A percentile compares a stretch with the other conserved stretches of the same genome.
phyloP scores from a whole-genome alignment of 2,797 vertebrate genomes.

The Danionella dracula region DNA sequence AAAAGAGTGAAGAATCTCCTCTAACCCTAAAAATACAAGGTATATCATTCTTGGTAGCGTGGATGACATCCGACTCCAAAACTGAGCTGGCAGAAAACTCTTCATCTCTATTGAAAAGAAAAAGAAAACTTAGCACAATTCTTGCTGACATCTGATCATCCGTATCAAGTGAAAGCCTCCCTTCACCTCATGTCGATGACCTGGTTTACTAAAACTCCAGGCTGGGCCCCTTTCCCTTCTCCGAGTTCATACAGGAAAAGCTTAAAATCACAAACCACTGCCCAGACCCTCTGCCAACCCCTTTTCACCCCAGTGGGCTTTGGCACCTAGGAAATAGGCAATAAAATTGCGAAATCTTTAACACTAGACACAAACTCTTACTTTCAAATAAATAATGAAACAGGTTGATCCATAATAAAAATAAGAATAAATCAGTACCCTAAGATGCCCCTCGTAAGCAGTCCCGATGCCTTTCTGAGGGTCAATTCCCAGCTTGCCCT shows the following conservation, averaged over 20 bases:
- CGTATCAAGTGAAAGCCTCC: background rate
- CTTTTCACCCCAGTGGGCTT: slow-evolving; percentile 98
- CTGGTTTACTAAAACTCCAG: slow-evolving; percentile 87
- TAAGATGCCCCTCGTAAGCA: slow-evolving; percentile 90
- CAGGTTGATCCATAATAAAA: background rate
- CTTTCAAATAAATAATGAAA: background rate
- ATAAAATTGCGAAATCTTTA: background rate
- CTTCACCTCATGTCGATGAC: slow-evolving; percentile 98
- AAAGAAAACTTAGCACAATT: background rate
- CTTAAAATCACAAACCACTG: slow-evolving; percentile 96
- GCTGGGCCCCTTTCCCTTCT: slow-evolving; percentile 89
- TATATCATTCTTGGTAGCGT: slow-evolving; percentile 94
- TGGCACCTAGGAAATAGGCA: slow-evolving; percentile 73
- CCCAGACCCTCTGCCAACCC: slow-evolving; percentile 92
- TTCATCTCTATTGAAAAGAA: slow-evolving; percentile 77
- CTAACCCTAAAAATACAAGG: slow-evolving; percentile 97
- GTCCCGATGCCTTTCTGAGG: slow-evolving; percentile 94
- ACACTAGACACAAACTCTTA: background rate
- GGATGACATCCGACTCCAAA: slow-evolving; percentile 96
- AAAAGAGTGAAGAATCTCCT: slow-evolving; percentile 6
- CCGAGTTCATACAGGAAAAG: slow-evolving; percentile 93
- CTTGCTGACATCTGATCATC: background rate
- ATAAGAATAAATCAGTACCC: slow-evolving; percentile 70
- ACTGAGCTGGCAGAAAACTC: slow-evolving; percentile 98
- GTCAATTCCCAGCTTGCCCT: slow-evolving; percentile 93